Evolutionary conservation across 1,140 invertebrate genomes (phyloP), one percentile per base, ranked within the genome.

Genomic region (Drosophila neocordata): DNA sequence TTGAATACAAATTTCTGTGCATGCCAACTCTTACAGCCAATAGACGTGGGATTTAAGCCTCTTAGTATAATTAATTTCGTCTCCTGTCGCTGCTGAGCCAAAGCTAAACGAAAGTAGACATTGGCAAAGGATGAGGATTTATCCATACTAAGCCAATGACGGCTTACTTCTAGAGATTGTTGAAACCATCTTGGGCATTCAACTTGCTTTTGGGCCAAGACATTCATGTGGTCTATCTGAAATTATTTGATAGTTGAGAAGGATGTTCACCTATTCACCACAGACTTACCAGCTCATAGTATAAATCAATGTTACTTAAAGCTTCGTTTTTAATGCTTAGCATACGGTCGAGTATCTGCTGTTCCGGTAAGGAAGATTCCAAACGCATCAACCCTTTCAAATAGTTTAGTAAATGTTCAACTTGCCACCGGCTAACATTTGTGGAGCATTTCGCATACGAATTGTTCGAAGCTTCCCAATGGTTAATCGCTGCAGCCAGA

Each of bases 211-310:
- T 55, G 41, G 3, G 31, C 24, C 7, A 79, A 15, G 6, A 83
- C n/a, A 13, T 88, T 52, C 41, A 83, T 53, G 1, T 73, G 44
- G 0, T 41, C 69, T 7, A 68, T 35, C 83, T 87, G 3, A 3
- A 44, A 66, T 9, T 31, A 0, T 1, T 15, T 2, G 20, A 18
- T n/a, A 13, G 9, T 6, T 11, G 0, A 7, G 24, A 9, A 55
- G 9, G 1, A 13, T 8, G 15, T 1, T 0, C 2, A 18, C 6
- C 1, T 4, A 15, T 7, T 0, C 6, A 4, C 31, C 1, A 9
- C 0, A 11, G 22, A 57, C 75, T 79, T 9, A 88, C 83, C 51
- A 77, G 48, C 56, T 88, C 76, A 31, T 88, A 88, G 48, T 88
- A 88, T n/a, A 65, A 48, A 5, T 59, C 57, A 15, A 34, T 41